These are phyloP conservation scores for Basileuterus tristriatus DNA, from an alignment of 2,797 vertebrate species.

Conservation along the genomic window DNA sequence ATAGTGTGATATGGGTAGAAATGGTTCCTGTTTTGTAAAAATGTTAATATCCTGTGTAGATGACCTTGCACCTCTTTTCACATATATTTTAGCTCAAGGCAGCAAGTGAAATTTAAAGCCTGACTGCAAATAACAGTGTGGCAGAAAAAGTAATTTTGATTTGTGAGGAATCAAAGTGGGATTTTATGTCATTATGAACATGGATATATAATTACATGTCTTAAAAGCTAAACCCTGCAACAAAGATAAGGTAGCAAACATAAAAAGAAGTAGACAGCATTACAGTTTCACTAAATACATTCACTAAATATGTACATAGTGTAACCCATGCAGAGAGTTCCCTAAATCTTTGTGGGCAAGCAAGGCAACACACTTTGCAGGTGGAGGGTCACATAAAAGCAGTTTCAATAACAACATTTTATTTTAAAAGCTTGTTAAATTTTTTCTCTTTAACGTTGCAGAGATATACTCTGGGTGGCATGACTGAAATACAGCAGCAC, in stretches of 20 bases:
- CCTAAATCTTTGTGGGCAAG: conserved; percentile 34
- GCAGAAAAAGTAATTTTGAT: not conserved
- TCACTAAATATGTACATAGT: not conserved
- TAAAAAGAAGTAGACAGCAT: conserved; percentile 13
- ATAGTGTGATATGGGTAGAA: not conserved
- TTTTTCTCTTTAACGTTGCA: not conserved
- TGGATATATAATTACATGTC: not conserved
- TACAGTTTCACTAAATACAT: conserved; percentile 11
- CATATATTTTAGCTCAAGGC: not conserved
- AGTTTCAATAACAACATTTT: conserved; percentile 42
- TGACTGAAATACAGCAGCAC: not conserved
- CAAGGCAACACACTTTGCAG: conserved; percentile 7
- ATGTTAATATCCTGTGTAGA: not conserved
- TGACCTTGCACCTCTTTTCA: conserved; percentile 44
- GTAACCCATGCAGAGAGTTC: not conserved
- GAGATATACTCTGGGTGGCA: not conserved
- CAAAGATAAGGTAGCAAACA: conserved; percentile 19
- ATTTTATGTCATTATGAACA: conserved; percentile 18
- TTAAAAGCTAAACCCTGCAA: conserved; percentile 44
- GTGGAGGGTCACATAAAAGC: conserved; percentile 37
- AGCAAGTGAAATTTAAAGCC: not conserved
- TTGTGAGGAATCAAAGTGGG: not conserved
- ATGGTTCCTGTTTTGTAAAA: not conserved
- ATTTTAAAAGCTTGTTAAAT: conserved; percentile 40
- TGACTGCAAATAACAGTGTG: not conserved